Base-by-base conservation (phyloP, 2,113 vertebrate genomes). In the Eulacestoma nigropectus region DNA sequence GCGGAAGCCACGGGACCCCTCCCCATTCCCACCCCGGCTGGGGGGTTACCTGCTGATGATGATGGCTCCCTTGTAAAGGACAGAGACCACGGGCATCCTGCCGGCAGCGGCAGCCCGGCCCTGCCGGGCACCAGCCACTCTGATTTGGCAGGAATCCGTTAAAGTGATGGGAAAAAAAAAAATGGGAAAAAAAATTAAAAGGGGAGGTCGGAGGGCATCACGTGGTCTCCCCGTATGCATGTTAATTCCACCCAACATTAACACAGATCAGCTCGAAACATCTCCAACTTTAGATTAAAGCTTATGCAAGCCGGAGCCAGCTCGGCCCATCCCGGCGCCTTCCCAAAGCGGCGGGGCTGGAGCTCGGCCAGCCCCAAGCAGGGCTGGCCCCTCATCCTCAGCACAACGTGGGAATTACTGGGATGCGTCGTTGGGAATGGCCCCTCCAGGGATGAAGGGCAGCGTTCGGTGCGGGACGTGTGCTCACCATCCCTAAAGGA, bases 271-370 rank as follows among this genome's bases (percentile, higher is more conserved):
- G 94, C 91, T 95, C 33, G 74, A 95, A 97, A 89, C 89, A 87
- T 92, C 86, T 77, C 95, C 93, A 96, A 97, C 55, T 97, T 95
- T 70, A 95, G 96, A 97, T 97, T 97, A 97, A 97, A 95, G 95
- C 96, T 96, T 88, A 97, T 3, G 94, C 94, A 97, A 96, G 91
- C 85, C 41, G 5, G 21, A 83, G 96, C 72, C 75, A 50, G 65
- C 16, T 2, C 2, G 0, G 70, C 49, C 70, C 74, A 8, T 33
- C 2, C 7, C 5, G 72, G 91, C 0, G 4, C 73, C 93, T 75
- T 39, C 77, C 92, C 6, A 4, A 27, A 16, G 10, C 4, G 0
- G 13, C 1, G 0, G 16, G 70, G 62, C 23, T 30, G 20, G 53
- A 46, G 49, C 59, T 41, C 20, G 0, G 2, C 60, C 60, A 17